Conservation (phyloP, 2,888 invertebrate genomes). For the Selenia dentaria region DNA sequence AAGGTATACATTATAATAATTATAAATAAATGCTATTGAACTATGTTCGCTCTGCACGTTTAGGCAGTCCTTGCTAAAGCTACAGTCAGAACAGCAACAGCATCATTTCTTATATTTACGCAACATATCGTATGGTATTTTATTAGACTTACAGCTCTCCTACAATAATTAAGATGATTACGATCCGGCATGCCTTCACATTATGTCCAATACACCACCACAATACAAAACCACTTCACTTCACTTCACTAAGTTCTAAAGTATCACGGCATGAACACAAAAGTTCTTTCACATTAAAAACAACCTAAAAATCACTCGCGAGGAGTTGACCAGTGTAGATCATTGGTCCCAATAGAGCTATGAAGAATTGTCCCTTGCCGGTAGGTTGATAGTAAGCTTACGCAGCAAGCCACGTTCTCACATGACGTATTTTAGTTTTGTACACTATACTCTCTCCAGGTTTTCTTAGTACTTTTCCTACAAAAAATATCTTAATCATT, state of each 20-base stretch:
- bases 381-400: slow-evolving; percentile 1
- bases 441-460: too few relatives aligned
- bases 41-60: too few relatives aligned
- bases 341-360: slow-evolving; percentile 9
- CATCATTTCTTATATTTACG: too few relatives aligned
- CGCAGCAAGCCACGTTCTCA: background rate
- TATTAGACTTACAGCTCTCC: slow-evolving; percentile 65
- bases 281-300: background rate
- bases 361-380: slow-evolving; percentile 8
- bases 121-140: too few relatives aligned
- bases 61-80: too few relatives aligned
- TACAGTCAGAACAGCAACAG: too few relatives aligned
- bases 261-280: background rate
- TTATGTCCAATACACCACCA: slow-evolving; percentile 19
- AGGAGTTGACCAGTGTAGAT: slow-evolving; percentile 1
- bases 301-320: slow-evolving; percentile 7
- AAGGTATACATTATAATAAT: too few relatives aligned
- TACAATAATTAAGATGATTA: slow-evolving; percentile 57
- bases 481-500: too few relatives aligned
- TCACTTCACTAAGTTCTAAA: background rate
- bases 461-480: too few relatives aligned
- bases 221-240: background rate
- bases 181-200: slow-evolving; percentile 70
- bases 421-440: background rate
- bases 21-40: too few relatives aligned